phyloP scores from a whole-genome alignment of 2,797 vertebrate species.

The Tragopan temminckii region DNA sequence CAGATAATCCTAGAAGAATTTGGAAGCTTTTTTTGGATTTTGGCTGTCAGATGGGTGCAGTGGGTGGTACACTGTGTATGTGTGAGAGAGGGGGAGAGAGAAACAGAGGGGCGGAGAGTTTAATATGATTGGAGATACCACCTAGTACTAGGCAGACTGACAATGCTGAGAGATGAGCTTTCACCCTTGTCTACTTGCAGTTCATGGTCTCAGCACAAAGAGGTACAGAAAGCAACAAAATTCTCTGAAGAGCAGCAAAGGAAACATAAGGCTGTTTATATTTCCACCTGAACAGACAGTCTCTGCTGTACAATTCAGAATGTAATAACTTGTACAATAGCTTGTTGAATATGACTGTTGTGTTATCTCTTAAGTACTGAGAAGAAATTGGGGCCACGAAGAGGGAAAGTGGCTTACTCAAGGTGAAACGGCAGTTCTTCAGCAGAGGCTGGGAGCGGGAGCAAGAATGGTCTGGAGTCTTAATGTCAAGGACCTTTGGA shows the following conservation, averaged over 20 bases:
- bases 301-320: neutral
- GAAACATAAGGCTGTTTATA: constrained; percentile 1
- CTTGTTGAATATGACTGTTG: neutral
- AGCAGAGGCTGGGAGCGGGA: neutral
- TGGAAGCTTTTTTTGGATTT: neutral
- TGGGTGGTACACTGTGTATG: neutral
- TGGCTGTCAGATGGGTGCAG: neutral
- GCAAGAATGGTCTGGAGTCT: neutral
- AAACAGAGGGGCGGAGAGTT: neutral
- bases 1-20: neutral
- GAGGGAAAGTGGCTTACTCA: neutral
- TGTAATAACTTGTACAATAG: neutral
- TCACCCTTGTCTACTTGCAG: neutral
- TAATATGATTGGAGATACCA: neutral
- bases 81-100: neutral
- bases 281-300: neutral
- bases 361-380: neutral
- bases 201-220: neutral
- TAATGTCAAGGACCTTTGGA: constrained; percentile 22
- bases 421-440: constrained; percentile 1
- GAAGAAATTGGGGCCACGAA: neutral
- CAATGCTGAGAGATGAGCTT: neutral
- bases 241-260: neutral
- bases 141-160: neutral
- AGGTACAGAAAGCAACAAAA: neutral